These are phyloP conservation scores for Pangasius larnaudii DNA, from an alignment of 2,797 vertebrate species.

Conservation along the genomic window DNA sequence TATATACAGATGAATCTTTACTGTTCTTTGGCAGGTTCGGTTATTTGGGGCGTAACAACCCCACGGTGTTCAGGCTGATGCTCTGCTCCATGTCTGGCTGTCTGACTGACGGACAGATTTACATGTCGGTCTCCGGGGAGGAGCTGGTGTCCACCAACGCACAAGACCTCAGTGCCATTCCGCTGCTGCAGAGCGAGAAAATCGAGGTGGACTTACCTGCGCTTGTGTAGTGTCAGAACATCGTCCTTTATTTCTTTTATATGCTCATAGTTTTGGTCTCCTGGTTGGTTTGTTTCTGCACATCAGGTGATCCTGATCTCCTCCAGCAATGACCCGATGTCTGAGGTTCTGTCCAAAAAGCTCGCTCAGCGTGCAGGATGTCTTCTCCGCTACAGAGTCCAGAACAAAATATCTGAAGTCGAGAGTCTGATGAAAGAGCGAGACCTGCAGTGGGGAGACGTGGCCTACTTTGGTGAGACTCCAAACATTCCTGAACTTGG, in stretches of 20 bases:
- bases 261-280: background rate
- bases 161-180: constrained; percentile 79
- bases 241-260: background rate
- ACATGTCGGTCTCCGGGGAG: constrained; percentile 76
- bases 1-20: background rate
- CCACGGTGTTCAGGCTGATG: constrained; percentile 81
- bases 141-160: constrained; percentile 82
- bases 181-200: constrained; percentile 77
- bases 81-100: constrained; percentile 86
- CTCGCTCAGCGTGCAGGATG: constrained; percentile 71
- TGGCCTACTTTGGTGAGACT: constrained; percentile 88
- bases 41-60: constrained; percentile 84
- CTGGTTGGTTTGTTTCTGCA: background rate
- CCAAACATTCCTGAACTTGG: background rate
- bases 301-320: constrained; percentile 84
- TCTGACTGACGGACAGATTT: constrained; percentile 83
- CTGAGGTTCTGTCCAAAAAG: constrained; percentile 68
- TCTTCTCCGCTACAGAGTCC: constrained; percentile 63
- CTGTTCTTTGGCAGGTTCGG: constrained; percentile 79
- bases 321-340: constrained; percentile 73
- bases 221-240: background rate
- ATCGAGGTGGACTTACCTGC: constrained; percentile 77
- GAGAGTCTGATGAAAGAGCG: constrained; percentile 70
- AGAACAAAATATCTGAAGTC: constrained; percentile 73
- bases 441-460: constrained; percentile 83